Conservation (phyloP, 2,888 invertebrate genomes). For the Nipponacmea schrenckii region DNA sequence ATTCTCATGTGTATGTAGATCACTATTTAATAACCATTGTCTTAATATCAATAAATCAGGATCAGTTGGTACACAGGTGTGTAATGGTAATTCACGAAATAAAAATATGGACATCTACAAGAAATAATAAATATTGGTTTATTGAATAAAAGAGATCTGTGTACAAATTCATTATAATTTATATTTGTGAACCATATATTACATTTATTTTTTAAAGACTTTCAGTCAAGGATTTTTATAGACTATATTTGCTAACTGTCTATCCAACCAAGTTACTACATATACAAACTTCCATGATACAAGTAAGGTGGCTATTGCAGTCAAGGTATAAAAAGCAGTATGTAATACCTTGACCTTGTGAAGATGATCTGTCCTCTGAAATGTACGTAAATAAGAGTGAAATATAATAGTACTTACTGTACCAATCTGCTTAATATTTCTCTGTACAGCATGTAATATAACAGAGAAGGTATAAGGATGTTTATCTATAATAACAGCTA, state of each 20-base stretch:
- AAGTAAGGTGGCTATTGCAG: too few relatives aligned
- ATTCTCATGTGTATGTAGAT: slow-evolving; percentile 75
- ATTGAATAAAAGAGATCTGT: too few relatives aligned
- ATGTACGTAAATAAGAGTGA: neutral
- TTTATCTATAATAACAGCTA: slow-evolving; percentile 77
- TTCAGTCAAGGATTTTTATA: too few relatives aligned
- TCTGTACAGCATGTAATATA: slow-evolving; percentile 72
- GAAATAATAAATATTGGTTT: neutral
- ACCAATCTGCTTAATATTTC: slow-evolving; percentile 73
- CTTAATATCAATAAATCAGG: slow-evolving; percentile 76
- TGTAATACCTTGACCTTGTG: too few relatives aligned
- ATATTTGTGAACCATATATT: too few relatives aligned
- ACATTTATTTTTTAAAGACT: too few relatives aligned
- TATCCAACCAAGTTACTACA: too few relatives aligned
- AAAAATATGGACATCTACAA: slow-evolving; percentile 74
- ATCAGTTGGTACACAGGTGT: slow-evolving; percentile 77
- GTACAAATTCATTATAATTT: too few relatives aligned
- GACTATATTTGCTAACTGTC: too few relatives aligned
- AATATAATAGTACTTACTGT: slow-evolving; percentile 66
- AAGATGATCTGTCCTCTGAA: too few relatives aligned
- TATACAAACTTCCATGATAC: too few relatives aligned
- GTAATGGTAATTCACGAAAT: slow-evolving; percentile 79
- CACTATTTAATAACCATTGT: slow-evolving; percentile 76
- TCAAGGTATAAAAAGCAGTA: too few relatives aligned
- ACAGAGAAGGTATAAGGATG: slow-evolving; percentile 79